Percentiles rank a stretch among this genome's conserved stretches.
Conservation (phyloP, 2,797 vertebrate genomes). For the Numenius phaeopus region DNA sequence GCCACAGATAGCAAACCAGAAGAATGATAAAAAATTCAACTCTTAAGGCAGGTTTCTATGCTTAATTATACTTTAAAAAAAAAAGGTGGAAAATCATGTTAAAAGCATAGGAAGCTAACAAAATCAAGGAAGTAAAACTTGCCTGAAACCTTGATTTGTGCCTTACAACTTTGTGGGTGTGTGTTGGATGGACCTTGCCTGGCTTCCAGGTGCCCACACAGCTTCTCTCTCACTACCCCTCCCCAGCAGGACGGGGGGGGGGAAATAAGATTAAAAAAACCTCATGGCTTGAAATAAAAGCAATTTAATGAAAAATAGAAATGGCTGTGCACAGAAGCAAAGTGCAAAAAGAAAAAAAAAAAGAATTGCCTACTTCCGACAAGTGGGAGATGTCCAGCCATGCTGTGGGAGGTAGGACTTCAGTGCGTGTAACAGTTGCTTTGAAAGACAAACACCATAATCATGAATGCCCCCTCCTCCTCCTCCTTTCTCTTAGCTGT, state of each 20-base stretch:
- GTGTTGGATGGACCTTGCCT: not conserved
- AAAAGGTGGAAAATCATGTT: not conserved
- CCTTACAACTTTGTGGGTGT: not conserved
- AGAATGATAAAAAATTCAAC: not conserved
- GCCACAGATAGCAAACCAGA: not conserved
- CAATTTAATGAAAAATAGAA: not conserved
- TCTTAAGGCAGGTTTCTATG: not conserved
- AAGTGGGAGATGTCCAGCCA: not conserved
- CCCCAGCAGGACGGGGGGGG: not conserved
- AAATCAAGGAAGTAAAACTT: not conserved
- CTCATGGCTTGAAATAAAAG: not conserved
- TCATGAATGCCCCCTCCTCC: not conserved
- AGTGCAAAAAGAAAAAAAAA: not conserved
- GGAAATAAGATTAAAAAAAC: not conserved
- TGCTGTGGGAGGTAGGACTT: not conserved
- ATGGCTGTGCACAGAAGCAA: not conserved
- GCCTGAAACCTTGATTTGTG: not conserved
- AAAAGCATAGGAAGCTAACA: not conserved
- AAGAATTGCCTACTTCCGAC: not conserved
- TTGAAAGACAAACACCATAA: not conserved
- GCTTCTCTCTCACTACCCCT: not conserved
- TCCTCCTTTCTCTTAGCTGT: not conserved
- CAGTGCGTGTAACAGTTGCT: fast-evolving
- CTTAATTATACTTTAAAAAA: not conserved
- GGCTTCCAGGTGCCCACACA: not conserved